Base-by-base conservation (phyloP, 2,797 vertebrate species). In the Holocentrus rufus region DNA sequence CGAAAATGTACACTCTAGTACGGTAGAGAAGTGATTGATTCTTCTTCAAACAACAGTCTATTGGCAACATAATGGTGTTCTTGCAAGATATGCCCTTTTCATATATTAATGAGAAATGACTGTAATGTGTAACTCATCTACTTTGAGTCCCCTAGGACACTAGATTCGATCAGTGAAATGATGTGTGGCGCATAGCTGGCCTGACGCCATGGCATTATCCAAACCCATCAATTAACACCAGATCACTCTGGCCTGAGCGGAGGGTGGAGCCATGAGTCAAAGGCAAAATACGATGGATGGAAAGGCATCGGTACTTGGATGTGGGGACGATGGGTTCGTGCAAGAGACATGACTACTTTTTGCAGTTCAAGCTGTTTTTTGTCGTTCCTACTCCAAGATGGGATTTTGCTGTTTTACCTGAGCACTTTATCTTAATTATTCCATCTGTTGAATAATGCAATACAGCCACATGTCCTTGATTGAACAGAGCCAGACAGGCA, bases 1-100 rank as follows among this genome's bases (percentile, higher is more conserved):
- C 36, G 22, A 20, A 65, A 44, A 63, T 27, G 20, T 42, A 71
- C 2, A 2, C 36, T 65, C 22, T 34, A 53, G 23, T 23, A 46
- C 46, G 34, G 56, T 20, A 44, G 22, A 55, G 80, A 84, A 81
- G 27, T 68, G 66, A 76, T 78, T 31, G 50, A 72, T 77, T 54
- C 7, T n/a, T 77, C 17, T 4, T 30, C 47, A 36, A 74, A 69
- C 67, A 76, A 72, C 72, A 74, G 18, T n/a, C 61, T 85, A 75
- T 86, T 72, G 65, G 69, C 34, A 63, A 65, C 68, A 70, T 64
- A 73, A 84, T 78, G 36, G 46, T 69, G 66, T 60, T 34, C 31
- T 44, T 81, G 69, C 72, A 69, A 74, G 65, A 80, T 61, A 52
- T 91, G 90, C 67, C 89, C 91, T 92, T 91, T 91, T 79, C 87